These are phyloP conservation scores for Contarinia nasturtii DNA, from an alignment of 1,140 invertebrate species.

Conservation along the genomic window DNA sequence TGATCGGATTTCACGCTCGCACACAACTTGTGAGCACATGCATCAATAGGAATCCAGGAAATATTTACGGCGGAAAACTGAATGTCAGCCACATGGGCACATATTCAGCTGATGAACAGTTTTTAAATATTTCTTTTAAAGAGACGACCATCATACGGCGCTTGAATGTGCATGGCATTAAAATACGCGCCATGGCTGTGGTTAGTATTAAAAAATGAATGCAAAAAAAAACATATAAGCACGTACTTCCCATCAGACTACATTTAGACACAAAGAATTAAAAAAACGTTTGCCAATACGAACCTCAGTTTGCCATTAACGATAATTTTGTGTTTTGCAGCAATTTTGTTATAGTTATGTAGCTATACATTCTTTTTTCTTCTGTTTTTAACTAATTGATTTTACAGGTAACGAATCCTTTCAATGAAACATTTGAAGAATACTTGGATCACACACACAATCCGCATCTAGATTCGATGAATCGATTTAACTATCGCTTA, in stretches of 20 bases:
- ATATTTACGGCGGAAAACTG: conserved; percentile 27
- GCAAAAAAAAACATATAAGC: no score
- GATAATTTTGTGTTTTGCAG: conserved; percentile 4
- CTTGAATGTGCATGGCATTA: conserved; percentile 27
- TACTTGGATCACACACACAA: conserved; percentile 29
- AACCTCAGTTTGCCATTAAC: not conserved
- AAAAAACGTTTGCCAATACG: conserved; percentile 1
- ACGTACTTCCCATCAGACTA: not conserved
- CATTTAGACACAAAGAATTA: not conserved
- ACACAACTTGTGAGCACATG: no score
- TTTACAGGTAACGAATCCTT: conserved; percentile 26
- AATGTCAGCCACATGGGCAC: conserved; percentile 27
- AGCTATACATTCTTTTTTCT: conserved; percentile 1
- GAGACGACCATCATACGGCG: conserved; percentile 26
- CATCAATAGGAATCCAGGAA: conserved; percentile 25
- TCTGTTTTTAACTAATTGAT: conserved; percentile 1
- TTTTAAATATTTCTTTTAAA: conserved; percentile 19
- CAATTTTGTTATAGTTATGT: conserved; percentile 2
- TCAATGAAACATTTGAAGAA: conserved; percentile 29
- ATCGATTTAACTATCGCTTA: conserved; percentile 35
- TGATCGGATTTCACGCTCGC: no score
- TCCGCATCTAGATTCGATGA: conserved; percentile 36
- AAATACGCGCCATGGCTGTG: conserved; percentile 27
- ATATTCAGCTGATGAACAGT: conserved; percentile 14
- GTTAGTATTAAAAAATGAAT: conserved; percentile 14